phyloP scores from a whole-genome alignment of 2,113 vertebrate species.

The Ictidomys tridecemlineatus region DNA sequence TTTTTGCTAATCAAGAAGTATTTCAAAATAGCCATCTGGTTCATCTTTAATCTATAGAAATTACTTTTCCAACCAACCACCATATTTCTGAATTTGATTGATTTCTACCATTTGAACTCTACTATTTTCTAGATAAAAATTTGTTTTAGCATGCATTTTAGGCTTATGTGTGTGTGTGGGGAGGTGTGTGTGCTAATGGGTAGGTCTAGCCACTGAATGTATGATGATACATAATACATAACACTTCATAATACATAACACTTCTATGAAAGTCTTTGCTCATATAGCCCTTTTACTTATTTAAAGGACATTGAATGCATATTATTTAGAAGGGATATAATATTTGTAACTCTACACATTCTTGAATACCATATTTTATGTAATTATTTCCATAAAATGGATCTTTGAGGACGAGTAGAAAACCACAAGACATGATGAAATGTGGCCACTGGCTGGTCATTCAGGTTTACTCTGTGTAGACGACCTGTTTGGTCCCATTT shows the following conservation, averaged over 20 bases:
- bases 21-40: slow-evolving; percentile 12
- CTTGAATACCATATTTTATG: not conserved
- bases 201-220: not conserved
- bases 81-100: not conserved
- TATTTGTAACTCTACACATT: not conserved
- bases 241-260: not conserved
- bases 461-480: not conserved
- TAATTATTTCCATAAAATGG: not conserved
- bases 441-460: not conserved
- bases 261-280: not conserved
- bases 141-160: not conserved
- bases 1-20: slow-evolving; percentile 45
- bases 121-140: not conserved
- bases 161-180: not conserved
- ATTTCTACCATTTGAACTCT: slow-evolving; percentile 23
- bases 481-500: not conserved
- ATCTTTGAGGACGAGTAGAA: not conserved
- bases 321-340: not conserved
- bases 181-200: not conserved
- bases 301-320: not conserved
- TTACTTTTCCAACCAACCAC: slow-evolving; percentile 18
- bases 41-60: not conserved
- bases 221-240: slow-evolving; percentile 2
- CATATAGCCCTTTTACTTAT: not conserved
- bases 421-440: not conserved